Evolutionary conservation across 2,113 vertebrate species (phyloP).

Genomic region (Parotia lawesii): DNA sequence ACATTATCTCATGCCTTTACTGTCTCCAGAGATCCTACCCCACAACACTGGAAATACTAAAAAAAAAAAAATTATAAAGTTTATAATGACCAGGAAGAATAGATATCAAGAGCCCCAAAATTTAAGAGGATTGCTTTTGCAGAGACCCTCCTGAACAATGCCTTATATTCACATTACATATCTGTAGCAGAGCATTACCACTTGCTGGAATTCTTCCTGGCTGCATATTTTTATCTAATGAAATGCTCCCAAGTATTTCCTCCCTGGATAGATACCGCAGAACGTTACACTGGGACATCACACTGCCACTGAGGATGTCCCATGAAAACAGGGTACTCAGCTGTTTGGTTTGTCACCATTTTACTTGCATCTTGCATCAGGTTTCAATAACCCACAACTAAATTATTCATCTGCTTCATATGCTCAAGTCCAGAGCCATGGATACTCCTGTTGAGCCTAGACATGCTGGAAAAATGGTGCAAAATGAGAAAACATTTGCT

Average conservation of each 20-base stretch:
- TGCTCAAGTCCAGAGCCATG: background rate
- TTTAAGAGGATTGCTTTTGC: background rate
- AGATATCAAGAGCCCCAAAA: background rate
- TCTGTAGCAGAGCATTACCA: constrained; percentile 18
- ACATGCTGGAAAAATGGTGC: background rate
- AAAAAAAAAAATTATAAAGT: background rate
- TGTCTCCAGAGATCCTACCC: background rate
- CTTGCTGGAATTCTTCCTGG: constrained; percentile 9
- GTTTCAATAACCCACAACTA: constrained; percentile 16
- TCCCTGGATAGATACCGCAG: background rate
- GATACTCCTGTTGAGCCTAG: background rate
- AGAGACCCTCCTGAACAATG: background rate
- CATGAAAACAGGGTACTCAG: background rate
- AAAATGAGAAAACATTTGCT: background rate
- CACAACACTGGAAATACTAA: background rate
- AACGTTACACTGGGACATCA: background rate
- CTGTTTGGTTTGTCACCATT: background rate
- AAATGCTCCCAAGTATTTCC: constrained; percentile 38
- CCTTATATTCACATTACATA: background rate
- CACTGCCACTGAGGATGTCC: background rate
- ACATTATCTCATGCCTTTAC: background rate
- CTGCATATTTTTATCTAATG: constrained; percentile 43
- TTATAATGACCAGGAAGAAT: background rate
- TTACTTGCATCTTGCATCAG: background rate
- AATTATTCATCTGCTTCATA: background rate